Evolutionary conservation across 2,888 invertebrate genomes (phyloP).

Genomic region (Cetonia aurata): DNA sequence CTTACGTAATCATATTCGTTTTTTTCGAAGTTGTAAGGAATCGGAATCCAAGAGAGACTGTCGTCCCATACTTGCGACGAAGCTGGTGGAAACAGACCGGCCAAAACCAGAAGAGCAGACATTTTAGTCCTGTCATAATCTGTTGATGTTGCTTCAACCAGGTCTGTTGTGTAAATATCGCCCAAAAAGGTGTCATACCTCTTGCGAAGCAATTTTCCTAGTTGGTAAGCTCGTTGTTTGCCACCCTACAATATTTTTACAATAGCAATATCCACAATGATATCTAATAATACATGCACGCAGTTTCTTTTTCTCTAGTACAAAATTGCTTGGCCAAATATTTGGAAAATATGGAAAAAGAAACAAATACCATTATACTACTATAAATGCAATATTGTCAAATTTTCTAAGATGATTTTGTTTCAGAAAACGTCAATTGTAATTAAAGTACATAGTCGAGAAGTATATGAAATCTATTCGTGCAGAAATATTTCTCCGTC

Average conservation of each 20-base stretch:
- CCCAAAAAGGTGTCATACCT: slow-evolving; percentile 66
- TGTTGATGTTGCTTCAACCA: slow-evolving; percentile 72
- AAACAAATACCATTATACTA: too few species aligned
- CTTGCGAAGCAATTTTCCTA: slow-evolving; percentile 64
- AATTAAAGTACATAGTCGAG: too few species aligned
- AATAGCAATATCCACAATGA: too few species aligned
- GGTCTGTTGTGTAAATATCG: slow-evolving; percentile 61
- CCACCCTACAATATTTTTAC: slow-evolving; percentile 61
- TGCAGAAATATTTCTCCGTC: too few species aligned
- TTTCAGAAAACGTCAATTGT: too few species aligned
- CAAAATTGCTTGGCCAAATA: too few species aligned
- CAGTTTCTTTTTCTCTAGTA: too few species aligned
- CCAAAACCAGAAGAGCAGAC: slow-evolving; percentile 77
- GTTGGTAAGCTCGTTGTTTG: slow-evolving; percentile 62
- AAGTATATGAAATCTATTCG: too few species aligned
- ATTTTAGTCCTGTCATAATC: slow-evolving; percentile 81
- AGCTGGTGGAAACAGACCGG: slow-evolving; percentile 77
- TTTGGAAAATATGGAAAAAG: too few species aligned
- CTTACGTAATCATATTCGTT: slow-evolving; percentile 59
- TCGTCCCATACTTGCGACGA: slow-evolving; percentile 67
- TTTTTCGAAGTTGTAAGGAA: slow-evolving; percentile 66
- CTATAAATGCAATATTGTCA: too few species aligned
- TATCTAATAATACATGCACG: too few species aligned
- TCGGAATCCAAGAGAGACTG: slow-evolving; percentile 72
- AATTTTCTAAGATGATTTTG: too few species aligned